These are phyloP conservation scores for Epinephelus cyanopodus DNA, from an alignment of 2,113 vertebrate species.

Conservation along the genomic window DNA sequence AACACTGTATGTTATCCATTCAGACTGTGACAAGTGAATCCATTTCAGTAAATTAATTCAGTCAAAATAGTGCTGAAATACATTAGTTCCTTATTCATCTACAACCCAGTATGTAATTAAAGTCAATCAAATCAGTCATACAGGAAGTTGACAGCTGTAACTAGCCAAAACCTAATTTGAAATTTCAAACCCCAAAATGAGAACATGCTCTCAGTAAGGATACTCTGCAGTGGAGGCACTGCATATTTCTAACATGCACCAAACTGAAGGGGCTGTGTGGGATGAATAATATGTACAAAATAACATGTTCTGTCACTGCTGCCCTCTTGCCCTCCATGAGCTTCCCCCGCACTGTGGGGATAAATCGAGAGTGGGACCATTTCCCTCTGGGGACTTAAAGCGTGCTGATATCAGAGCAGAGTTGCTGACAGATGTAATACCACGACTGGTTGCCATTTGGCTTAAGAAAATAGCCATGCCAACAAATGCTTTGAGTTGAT, in stretches of 20 bases:
- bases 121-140: background rate
- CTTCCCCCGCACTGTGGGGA: constrained; percentile 50
- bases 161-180: background rate
- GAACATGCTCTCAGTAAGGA: background rate
- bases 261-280: background rate
- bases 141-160: background rate
- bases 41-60: background rate
- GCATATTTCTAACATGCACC: constrained; percentile 1
- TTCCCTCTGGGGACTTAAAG: constrained; percentile 46
- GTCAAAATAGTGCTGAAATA: background rate
- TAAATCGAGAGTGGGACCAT: constrained; percentile 54
- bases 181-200: background rate
- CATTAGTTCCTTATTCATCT: background rate
- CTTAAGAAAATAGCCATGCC: constrained; percentile 77
- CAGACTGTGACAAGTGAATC: background rate
- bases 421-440: constrained; percentile 76
- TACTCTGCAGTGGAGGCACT: background rate
- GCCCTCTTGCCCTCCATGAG: constrained; percentile 50
- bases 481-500: constrained; percentile 79
- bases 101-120: background rate
- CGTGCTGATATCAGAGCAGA: constrained; percentile 54
- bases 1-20: background rate
- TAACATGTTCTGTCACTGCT: constrained; percentile 49
- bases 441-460: constrained; percentile 63
- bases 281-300: constrained; percentile 44